Conservation (phyloP, 2,797 vertebrate genomes). For the Microchirus variegatus region DNA sequence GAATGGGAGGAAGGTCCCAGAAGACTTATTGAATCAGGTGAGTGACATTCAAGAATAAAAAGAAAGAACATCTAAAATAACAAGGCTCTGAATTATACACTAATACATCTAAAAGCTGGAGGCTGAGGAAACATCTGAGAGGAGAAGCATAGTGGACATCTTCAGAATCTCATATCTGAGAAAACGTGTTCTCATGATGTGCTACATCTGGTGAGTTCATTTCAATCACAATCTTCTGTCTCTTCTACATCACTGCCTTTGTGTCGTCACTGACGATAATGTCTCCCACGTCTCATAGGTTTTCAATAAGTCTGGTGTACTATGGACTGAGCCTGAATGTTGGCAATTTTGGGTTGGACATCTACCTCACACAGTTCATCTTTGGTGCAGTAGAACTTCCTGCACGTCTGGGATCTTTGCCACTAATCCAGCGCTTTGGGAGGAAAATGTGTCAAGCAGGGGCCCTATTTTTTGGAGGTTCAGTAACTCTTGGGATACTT, state of each 20-base stretch:
- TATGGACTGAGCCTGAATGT: slow-evolving; percentile 89
- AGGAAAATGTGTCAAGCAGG: slow-evolving; percentile 76
- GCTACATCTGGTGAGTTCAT: slow-evolving; percentile 81
- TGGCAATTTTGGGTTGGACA: slow-evolving; percentile 89
- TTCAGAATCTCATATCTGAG: slow-evolving; percentile 79
- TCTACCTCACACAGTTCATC: slow-evolving; percentile 91
- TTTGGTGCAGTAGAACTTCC: slow-evolving; percentile 88
- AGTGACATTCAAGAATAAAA: slow-evolving; percentile 1
- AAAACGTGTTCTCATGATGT: slow-evolving; percentile 83
- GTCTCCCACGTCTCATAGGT: slow-evolving; percentile 76
- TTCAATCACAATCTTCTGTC: neutral
- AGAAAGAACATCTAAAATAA: slow-evolving; percentile 43
- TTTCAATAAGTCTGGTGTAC: slow-evolving; percentile 88
- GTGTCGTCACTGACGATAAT: neutral
- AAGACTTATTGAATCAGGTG: slow-evolving; percentile 84
- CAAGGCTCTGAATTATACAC: neutral
- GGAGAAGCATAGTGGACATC: slow-evolving; percentile 82
- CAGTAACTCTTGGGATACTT: slow-evolving; percentile 81
- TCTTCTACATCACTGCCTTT: neutral
- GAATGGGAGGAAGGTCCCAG: slow-evolving; percentile 78
- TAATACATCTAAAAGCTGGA: slow-evolving; percentile 70
- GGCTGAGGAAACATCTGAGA: slow-evolving; percentile 51
- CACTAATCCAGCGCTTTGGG: slow-evolving; percentile 81
- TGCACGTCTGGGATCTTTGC: slow-evolving; percentile 77
- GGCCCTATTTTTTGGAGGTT: slow-evolving; percentile 73